Evolutionary conservation across 1,140 invertebrate species (phyloP).

Genomic region (Cherax destructor): DNA sequence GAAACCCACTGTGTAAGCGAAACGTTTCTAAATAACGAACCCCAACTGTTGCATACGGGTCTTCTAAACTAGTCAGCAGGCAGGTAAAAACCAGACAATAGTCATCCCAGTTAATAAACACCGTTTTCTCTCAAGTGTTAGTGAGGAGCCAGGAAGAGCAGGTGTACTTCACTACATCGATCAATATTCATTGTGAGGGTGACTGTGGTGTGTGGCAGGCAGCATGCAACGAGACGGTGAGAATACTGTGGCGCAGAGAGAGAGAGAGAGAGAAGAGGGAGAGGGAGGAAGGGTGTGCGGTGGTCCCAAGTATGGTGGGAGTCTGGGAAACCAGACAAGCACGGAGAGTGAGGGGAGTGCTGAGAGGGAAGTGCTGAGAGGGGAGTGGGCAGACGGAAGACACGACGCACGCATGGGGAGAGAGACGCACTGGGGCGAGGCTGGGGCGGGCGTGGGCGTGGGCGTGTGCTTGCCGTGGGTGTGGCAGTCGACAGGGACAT

Average conservation of each 20-base stretch:
- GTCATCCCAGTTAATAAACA: not conserved
- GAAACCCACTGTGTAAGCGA: too few species aligned
- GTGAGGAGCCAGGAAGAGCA: not conserved
- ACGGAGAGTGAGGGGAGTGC: not conserved
- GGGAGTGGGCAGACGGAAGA: not conserved
- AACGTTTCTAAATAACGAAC: too few species aligned
- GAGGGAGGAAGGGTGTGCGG: not conserved
- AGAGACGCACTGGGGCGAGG: slow-evolving; percentile 6
- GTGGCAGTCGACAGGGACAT: slow-evolving; percentile 4
- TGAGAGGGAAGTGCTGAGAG: not conserved
- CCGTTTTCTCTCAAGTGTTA: not conserved
- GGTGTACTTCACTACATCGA: not conserved
- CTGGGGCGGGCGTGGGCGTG: slow-evolving; percentile 7
- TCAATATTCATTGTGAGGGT: not conserved
- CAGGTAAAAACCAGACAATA: not conserved
- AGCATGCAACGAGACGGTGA: slow-evolving; percentile 1
- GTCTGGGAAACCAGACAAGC: not conserved
- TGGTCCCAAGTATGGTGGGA: not conserved
- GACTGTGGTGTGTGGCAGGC: not conserved
- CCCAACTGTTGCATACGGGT: not conserved
- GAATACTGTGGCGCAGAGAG: not conserved
- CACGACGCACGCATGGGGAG: not conserved
- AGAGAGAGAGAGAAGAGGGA: not conserved
- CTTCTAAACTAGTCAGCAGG: not conserved
- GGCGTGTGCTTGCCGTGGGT: not conserved